Base-by-base conservation (phyloP, 2,113 vertebrate species). In the Mellivora capensis region DNA sequence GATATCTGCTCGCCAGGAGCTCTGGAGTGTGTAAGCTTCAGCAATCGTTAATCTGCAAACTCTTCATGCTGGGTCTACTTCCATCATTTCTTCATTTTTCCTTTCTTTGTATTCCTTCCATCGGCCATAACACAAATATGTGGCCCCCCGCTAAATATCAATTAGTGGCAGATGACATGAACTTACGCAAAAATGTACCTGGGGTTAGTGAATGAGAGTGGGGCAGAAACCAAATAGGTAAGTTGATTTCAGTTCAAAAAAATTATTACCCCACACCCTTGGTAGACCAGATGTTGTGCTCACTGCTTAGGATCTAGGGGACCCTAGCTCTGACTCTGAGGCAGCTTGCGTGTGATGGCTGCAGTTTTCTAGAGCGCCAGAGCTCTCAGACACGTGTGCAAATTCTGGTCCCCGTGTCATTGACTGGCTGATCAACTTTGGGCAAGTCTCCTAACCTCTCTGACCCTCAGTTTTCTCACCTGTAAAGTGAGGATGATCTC, bases 371-470 rank as follows among this genome's bases (percentile, higher is more conserved):
- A 74, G 37, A 57, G 25, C 80, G 47, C 54, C 57, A 77, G 74
- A 74, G 10, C 44, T 49, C 47, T 84, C 42, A 31, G 90, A 74
- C 7, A 0, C 14, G 84, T 49, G 21, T 77, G 93, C 47, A 23
- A 18, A 44, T 76, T 76, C 57, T 15, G 9, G n/a, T 87, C 25
- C 42, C 84, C 37, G 37, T 80, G 13, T 59, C 67, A 34, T 31
- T 76, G 42, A 37, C 39, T 14, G 20, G 23, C 54, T 81, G 69
- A 80, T 74, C 34, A 44, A 31, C 49, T 59, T 42, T 21, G 69
- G 44, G n/a, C 17, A 67, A 93, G 76, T 92, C 69, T 93, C 27
- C 82, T 88, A 79, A 94, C 52, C 79, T 97, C 54, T 54, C 72
- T 1, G 39, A 20, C 59, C 79, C 47, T 96, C 86, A 47, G 10